A percentile compares a stretch with the other conserved stretches of the same genome.
These are phyloP conservation scores for Echeneis naucrates DNA, from an alignment of 2,797 vertebrate genomes.

Conservation along the genomic window DNA sequence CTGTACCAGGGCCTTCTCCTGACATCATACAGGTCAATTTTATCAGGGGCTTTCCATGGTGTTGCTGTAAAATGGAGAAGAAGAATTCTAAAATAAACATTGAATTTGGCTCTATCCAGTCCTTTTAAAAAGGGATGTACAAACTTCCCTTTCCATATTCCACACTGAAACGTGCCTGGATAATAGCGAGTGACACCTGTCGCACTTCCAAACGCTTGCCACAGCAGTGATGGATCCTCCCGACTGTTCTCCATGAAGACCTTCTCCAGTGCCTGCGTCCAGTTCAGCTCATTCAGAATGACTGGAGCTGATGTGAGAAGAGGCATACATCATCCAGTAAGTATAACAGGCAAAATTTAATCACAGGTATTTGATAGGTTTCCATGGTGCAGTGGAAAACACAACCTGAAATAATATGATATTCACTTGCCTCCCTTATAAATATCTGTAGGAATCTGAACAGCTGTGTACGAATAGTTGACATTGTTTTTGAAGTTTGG, in stretches of 20 bases:
- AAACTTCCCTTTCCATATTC: neutral
- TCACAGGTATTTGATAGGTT: neutral
- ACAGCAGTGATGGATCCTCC: conserved; percentile 92
- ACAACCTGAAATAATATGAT: neutral
- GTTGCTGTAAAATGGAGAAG: conserved; percentile 82
- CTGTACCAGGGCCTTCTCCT: conserved; percentile 95
- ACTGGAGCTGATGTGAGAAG: conserved; percentile 86
- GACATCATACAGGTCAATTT: conserved; percentile 98
- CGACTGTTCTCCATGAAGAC: conserved; percentile 94
- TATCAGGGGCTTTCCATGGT: conserved; percentile 96
- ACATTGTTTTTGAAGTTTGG: conserved; percentile 97
- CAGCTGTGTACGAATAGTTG: conserved; percentile 97
- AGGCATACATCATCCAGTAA: neutral
- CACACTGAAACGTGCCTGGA: conserved; percentile 76
- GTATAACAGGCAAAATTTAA: neutral
- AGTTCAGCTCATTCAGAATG: conserved; percentile 95
- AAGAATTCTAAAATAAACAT: neutral
- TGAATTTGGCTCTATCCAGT: neutral
- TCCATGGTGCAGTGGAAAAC: neutral
- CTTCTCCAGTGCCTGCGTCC: conserved; percentile 94
- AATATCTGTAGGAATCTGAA: conserved; percentile 99
- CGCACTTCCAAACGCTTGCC: conserved; percentile 98
- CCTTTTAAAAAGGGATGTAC: neutral
- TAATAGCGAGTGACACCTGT: conserved; percentile 97
- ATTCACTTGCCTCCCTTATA: conserved; percentile 95